These are phyloP conservation scores for Poeciliopsis turrubarensis DNA, from an alignment of 2,113 vertebrate species.

Conservation along the genomic window DNA sequence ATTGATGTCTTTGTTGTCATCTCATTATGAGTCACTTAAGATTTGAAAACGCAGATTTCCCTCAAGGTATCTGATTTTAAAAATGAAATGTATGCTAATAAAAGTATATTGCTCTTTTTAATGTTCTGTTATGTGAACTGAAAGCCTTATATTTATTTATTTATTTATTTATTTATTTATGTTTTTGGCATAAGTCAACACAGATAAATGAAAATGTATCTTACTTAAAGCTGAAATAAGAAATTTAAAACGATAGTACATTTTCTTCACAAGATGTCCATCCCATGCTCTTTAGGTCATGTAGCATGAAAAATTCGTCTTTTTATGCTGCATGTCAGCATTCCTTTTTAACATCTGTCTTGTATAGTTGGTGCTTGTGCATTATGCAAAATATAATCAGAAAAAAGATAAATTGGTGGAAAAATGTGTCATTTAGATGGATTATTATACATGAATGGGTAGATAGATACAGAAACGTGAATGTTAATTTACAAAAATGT, in stretches of 20 bases:
- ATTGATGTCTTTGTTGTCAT: constrained; percentile 2
- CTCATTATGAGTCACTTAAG: constrained; percentile 20
- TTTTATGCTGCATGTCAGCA: constrained; percentile 24
- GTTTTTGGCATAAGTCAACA: not conserved
- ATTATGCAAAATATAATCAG: constrained; percentile 12
- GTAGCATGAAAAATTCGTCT: constrained; percentile 25
- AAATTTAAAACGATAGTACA: constrained; percentile 3
- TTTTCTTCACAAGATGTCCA: constrained; percentile 33
- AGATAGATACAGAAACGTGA: not conserved
- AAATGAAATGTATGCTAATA: not conserved
- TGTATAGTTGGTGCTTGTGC: constrained; percentile 1
- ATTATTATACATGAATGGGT: not conserved
- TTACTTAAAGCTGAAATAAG: not conserved
- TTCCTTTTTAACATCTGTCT: constrained; percentile 32
- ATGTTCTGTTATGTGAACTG: not conserved
- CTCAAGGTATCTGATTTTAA: not conserved
- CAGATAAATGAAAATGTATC: too few relatives aligned
- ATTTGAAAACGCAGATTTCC: constrained; percentile 8
- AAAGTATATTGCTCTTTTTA: not conserved
- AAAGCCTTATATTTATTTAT: not conserved
- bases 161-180: not conserved
- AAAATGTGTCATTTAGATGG: constrained; percentile 1
- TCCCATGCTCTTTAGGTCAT: constrained; percentile 38
- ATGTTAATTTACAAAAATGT: not conserved
- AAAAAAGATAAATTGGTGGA: not conserved